Evolutionary conservation across 2,888 invertebrate genomes (phyloP), one percentile per base, ranked within the genome.

Genomic region (Torymus auratus): DNA sequence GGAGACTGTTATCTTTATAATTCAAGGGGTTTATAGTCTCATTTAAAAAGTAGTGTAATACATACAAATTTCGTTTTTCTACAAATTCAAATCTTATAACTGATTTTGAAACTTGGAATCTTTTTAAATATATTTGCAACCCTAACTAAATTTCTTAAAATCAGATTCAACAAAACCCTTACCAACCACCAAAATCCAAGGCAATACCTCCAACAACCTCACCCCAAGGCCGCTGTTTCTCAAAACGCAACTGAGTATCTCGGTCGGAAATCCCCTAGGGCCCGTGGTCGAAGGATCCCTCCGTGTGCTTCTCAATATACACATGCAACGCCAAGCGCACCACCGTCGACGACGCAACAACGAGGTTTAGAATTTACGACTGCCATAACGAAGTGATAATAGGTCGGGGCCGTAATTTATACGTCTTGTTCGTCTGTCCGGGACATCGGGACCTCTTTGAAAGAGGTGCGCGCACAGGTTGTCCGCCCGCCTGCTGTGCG

Each of bases 301-400:
- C 23, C 50, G 7, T 1, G 41, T 1, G 41, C 41, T 41, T 10
- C 41, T 58, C 41, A n/a, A 28, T 55, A 28, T 55, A 10, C 28
- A 72, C 28, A 52, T 17, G 73, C 73, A 58, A 82, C 81, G 78
- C 82, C 82, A 3, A 80, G 83, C 83, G 41, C 7, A 41, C 41
- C 41, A 7, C 7, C 7, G 41, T 10, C 7, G 41, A 41, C 83
- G 82, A 70, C 84, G 82, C 83, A 84, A 85, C 84, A 89, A 87
- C 78, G 87, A 85, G 85, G 85, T 75, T 81, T 81, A 85, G 82
- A 85, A 90, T 89, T 90, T 89, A 90, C 88, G 88, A 85, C 84
- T 84, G 85, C 86, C 84, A 87, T 90, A 89, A 90, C 89, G 85
- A 88, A 89, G 88, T 88, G 90, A 89, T 90, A 90, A 90, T 89